Percentiles rank a stretch among this genome's conserved stretches.
Conservation (phyloP, 2,797 vertebrate genomes). For the Helostoma temminkii region DNA sequence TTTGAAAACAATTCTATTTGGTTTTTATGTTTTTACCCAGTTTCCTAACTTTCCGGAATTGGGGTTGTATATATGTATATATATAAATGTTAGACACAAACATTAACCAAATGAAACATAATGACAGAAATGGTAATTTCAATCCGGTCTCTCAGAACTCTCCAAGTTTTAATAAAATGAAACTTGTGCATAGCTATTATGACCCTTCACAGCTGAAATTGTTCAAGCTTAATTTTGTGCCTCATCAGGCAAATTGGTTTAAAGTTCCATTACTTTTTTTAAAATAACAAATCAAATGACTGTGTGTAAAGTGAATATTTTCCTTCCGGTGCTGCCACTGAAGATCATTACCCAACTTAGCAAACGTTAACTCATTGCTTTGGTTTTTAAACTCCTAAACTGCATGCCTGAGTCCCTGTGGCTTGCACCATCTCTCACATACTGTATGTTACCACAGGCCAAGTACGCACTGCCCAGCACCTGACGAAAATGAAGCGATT, state of each 20-base stretch:
- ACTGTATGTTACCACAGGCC: not conserved
- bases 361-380: not conserved
- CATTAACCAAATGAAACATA: no score
- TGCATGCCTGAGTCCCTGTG: not conserved
- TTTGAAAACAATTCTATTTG: no score
- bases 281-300: not conserved
- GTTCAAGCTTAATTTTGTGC: slow-evolving; percentile 21
- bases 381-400: not conserved
- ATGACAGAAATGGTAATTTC: no score
- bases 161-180: slow-evolving; percentile 18
- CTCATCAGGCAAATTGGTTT: slow-evolving; percentile 19
- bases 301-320: not conserved
- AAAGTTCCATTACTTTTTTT: slow-evolving; percentile 9
- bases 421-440: not conserved
- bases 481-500: not conserved
- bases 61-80: no score
- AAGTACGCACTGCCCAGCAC: not conserved
- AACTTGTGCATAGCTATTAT: not conserved
- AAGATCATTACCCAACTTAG: slow-evolving; percentile 5
- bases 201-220: slow-evolving; percentile 8
- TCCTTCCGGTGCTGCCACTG: not conserved
- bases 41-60: no score
- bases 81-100: no score
- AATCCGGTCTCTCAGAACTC: slow-evolving; percentile 7
- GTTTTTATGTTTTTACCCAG: no score